Base-by-base conservation (phyloP, 2,113 vertebrate species). In the Apus apus region DNA sequence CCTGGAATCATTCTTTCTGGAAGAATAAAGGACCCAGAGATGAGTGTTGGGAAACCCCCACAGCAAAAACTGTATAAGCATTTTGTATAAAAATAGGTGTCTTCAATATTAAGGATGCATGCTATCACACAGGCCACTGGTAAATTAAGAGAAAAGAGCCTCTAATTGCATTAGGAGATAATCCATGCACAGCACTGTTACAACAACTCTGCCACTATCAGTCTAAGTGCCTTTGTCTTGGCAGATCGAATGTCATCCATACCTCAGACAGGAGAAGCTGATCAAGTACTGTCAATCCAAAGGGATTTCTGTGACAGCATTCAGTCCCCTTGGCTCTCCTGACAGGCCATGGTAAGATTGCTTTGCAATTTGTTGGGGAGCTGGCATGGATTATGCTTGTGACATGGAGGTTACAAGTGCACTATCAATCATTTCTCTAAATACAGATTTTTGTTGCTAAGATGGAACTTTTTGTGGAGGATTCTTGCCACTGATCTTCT, bases 241-340 rank as follows among this genome's bases (percentile, higher is more conserved):
- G 8, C 82, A 99, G 99, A 76, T 99, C 5, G 98, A 99, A 95
- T 98, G 98, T 86, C 99, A 99, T 88, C 99, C 99, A 0, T 99
- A 99, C 88, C 96, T 99, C 45, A 98, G 97, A 65, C 99, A 99
- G 97, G 98, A 99, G 84, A 99, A 98, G 73, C 90, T 99, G 70
- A 97, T 99, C 78, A 75, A 85, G 67, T 99, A 98, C 89, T 99
- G 99, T 96, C 98, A 98, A 8, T 98, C 98, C 77, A 98, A 98
- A 94, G 98, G 98, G 81, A 99, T 99, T 15, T 60, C 95, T 3
- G 98, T 99, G 90, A 99, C 99, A 0, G 99, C 98, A 1, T 99
- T 99, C 91, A 98, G 99, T 51, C 99, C 99, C 5, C 98, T 99
- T 13, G 98, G 98, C 12, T 99, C 99, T 58, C 99, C 99, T 1